Conservation (phyloP, 2,797 vertebrate genomes). For the Rhodeus uyekii region DNA sequence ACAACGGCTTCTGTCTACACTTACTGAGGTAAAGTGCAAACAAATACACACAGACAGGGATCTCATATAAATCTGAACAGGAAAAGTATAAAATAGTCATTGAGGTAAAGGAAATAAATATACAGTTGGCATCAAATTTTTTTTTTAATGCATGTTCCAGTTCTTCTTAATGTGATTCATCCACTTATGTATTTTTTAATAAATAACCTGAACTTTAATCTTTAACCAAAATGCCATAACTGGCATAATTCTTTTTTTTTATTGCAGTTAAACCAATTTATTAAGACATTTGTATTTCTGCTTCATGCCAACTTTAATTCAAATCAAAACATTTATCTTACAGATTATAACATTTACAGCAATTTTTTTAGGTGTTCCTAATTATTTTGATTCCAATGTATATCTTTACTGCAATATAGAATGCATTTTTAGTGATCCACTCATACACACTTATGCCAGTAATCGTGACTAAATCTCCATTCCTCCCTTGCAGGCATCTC, state of each 20-base stretch:
- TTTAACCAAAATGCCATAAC: neutral
- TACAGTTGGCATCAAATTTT: too few species aligned
- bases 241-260: neutral
- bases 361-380: neutral
- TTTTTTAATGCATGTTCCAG: neutral
- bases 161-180: neutral
- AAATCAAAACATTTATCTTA: neutral
- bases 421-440: neutral
- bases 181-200: neutral
- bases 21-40: conserved; percentile 71
- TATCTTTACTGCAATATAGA: neutral
- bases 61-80: neutral
- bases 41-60: neutral
- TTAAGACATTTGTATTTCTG: neutral
- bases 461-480: neutral
- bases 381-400: neutral
- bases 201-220: neutral
- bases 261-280: neutral
- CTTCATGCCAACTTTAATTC: neutral
- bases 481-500: conserved; percentile 69
- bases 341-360: neutral
- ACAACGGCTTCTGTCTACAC: conserved; percentile 77
- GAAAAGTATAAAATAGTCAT: neutral
- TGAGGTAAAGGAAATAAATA: neutral
- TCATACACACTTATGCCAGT: neutral